Conservation (phyloP, 2,888 invertebrate genomes). For the Amblyjoppa proteus region DNA sequence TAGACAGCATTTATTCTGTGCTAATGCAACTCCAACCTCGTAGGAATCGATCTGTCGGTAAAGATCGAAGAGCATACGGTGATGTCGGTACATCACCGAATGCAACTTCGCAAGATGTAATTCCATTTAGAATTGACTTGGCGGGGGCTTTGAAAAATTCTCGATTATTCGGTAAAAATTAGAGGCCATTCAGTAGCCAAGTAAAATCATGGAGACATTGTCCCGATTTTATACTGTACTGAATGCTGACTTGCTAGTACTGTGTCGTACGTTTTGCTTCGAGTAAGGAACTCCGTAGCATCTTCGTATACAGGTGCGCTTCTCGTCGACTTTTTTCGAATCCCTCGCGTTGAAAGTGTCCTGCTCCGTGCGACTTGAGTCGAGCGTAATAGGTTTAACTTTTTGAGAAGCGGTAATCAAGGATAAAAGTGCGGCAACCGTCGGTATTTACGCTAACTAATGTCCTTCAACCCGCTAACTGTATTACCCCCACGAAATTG, state of each 20-base stretch:
- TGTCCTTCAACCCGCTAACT: conserved; percentile 80
- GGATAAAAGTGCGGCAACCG: conserved; percentile 82
- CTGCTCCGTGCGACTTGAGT: conserved; percentile 12
- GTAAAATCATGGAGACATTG: conserved; percentile 75
- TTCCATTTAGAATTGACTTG: conserved; percentile 62
- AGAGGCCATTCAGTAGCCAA: conserved; percentile 71
- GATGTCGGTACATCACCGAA: neutral
- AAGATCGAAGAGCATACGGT: too few relatives aligned
- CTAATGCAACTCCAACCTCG: neutral
- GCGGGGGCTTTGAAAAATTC: conserved; percentile 57
- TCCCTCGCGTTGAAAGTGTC: conserved; percentile 24
- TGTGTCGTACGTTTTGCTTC: conserved; percentile 8
- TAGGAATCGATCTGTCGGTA: neutral
- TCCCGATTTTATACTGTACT: conserved; percentile 49
- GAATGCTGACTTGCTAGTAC: conserved; percentile 1
- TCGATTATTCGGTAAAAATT: conserved; percentile 72
- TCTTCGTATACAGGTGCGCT: conserved; percentile 22
- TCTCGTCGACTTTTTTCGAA: conserved; percentile 51
- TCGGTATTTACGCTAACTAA: conserved; percentile 83
- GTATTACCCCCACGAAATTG: conserved; percentile 73
- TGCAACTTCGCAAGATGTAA: conserved; percentile 50
- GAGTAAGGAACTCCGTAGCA: neutral
- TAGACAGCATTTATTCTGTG: neutral
- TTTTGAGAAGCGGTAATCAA: conserved; percentile 82
- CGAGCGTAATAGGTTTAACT: conserved; percentile 74